Base-by-base conservation (phyloP, 2,797 vertebrate species). In the Moxostoma hubbsi region DNA sequence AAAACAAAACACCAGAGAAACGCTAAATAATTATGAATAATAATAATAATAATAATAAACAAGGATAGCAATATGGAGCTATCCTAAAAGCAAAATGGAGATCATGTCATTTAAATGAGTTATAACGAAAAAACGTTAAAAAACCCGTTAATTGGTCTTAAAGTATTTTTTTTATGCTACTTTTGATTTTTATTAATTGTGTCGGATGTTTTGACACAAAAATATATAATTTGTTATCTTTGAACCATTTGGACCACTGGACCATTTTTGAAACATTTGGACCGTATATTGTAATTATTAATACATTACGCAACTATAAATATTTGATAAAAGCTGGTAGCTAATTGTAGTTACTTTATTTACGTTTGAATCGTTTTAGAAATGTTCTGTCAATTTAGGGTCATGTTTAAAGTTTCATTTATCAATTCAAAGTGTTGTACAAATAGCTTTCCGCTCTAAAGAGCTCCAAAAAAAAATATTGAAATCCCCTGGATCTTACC, bases 401-500 rank as follows among this genome's bases (percentile, higher is more conserved):
- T 50, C 5, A 5, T 13, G 36, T 75, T 46, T 43, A 67, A 59
- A 15, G 18, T 50, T 59, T 50, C 2, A 50, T 58, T 9, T 45
- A 11, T 59, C n/a, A 43, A 6, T 69, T 59, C 6, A 16, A 45
- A 16, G n/a, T 12, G 13, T 65, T 66, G 16, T 15, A 49, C 43
- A 55, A 7, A 55, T 57, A 47, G 65, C 15, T 43, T 51, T 11
- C 49, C 5, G 11, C 16, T 1, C 9, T 11, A 58, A 53, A 62
- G 6, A 15, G 9, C 43, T n/a, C 11, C 24, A 47, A 66, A 61
- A 68, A 4, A 6, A 4, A 51, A 5, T 1, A 64, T 12, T 13
- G 57, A 8, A 61, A 24, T 61, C 36, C 3, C 4, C 18, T 1
- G 43, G 13, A 24, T 89, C 96, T 95, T 93, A 98, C 96, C 96